Conservation (phyloP, 2,797 vertebrate genomes). For the Anolis apletophallus region DNA sequence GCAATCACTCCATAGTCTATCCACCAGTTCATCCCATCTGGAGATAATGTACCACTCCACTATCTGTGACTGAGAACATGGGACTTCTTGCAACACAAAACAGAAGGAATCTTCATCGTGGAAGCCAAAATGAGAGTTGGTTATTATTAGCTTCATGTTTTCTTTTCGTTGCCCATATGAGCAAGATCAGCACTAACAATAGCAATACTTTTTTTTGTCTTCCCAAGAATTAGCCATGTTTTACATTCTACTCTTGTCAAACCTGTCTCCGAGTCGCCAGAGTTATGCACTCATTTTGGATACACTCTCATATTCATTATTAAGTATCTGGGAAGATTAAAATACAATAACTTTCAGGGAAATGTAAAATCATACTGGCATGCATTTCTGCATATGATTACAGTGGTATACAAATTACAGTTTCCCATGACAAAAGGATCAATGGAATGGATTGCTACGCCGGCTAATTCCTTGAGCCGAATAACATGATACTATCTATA, state of each 20-base stretch:
- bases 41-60: no score
- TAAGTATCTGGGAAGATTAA: constrained; percentile 46
- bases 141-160: background rate
- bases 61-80: no score
- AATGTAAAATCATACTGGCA: constrained; percentile 37
- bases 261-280: constrained; percentile 13
- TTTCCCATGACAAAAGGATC: constrained; percentile 60
- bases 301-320: constrained; percentile 40
- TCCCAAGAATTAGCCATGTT: constrained; percentile 14
- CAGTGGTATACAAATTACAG: constrained; percentile 34
- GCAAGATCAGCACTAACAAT: background rate
- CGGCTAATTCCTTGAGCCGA: constrained; percentile 53
- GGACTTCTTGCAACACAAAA: background rate
- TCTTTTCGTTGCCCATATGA: background rate
- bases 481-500: constrained; percentile 46
- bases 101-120: background rate
- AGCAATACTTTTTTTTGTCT: background rate
- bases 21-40: no score
- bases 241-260: constrained; percentile 19
- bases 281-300: constrained; percentile 41
- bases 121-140: constrained; percentile 10
- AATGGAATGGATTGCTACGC: constrained; percentile 51
- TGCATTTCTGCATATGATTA: constrained; percentile 39
- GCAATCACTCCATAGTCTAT: no score
- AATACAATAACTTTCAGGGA: constrained; percentile 39